A percentile compares a stretch with the other conserved stretches of the same genome.
Evolutionary conservation across 2,888 invertebrate genomes (phyloP).

Genomic region (Eilema depressum): DNA sequence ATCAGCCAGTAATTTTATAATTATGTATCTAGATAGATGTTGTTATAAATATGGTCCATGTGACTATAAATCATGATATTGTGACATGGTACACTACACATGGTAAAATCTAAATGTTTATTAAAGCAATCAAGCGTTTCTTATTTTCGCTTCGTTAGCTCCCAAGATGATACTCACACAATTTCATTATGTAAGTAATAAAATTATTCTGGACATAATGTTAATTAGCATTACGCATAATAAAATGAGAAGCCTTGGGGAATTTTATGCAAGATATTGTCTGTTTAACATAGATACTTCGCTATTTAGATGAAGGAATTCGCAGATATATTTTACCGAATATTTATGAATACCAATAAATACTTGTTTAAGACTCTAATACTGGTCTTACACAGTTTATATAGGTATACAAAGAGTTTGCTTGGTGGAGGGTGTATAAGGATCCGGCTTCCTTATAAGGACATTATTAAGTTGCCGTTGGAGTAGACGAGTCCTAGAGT

Average conservation of each 20-base stretch:
- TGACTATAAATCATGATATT: too few species aligned
- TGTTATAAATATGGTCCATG: too few species aligned
- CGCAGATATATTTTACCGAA: not conserved
- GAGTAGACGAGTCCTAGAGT: too few species aligned
- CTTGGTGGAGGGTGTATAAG: too few species aligned
- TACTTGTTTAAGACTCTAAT: too few species aligned
- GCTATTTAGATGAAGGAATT: not conserved
- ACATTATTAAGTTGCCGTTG: too few species aligned
- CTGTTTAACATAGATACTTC: conserved; percentile 12
- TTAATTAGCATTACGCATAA: conserved; percentile 41
- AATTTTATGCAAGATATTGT: conserved; percentile 13
- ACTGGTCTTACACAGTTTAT: too few species aligned
- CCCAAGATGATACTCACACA: conserved; percentile 24
- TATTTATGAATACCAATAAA: not conserved
- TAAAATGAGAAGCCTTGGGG: conserved; percentile 28
- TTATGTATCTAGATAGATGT: too few species aligned
- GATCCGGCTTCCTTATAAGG: too few species aligned
- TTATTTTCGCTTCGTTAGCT: conserved; percentile 5
- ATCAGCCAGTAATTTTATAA: too few species aligned
- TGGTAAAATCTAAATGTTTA: not conserved
- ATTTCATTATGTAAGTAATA: conserved; percentile 31
- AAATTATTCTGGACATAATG: conserved; percentile 39
- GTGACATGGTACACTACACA: not conserved
- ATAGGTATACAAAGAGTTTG: too few species aligned
- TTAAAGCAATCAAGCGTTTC: not conserved